Conservation (phyloP, 1,140 invertebrate genomes). For the Monomorium pharaonis region DNA sequence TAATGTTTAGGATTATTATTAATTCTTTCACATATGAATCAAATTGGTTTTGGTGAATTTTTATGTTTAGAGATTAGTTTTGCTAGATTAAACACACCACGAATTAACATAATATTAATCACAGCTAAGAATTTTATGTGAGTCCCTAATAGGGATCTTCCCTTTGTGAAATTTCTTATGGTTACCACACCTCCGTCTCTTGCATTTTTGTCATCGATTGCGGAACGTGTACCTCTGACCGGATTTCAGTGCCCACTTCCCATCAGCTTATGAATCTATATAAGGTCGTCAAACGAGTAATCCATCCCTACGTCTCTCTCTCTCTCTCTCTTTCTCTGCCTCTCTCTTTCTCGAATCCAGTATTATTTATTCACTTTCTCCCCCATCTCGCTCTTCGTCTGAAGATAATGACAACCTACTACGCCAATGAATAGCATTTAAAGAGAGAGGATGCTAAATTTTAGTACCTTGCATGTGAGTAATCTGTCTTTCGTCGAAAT, state of each 20-base stretch:
- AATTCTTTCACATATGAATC: neutral
- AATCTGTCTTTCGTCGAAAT: conserved; percentile 40
- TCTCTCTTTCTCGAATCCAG: conserved; percentile 22
- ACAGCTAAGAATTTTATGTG: neutral
- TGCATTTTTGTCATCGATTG: conserved; percentile 62
- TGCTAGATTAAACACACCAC: neutral
- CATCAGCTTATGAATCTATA: conserved; percentile 77
- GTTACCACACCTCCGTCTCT: conserved; percentile 62
- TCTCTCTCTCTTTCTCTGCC: conserved; percentile 27
- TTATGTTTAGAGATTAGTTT: neutral
- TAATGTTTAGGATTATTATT: neutral
- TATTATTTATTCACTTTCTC: conserved; percentile 12
- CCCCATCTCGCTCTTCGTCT: conserved; percentile 6
- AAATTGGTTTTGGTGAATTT: neutral
- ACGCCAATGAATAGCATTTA: conserved; percentile 64
- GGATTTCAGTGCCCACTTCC: conserved; percentile 67
- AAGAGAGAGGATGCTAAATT: conserved; percentile 58
- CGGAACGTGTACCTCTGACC: conserved; percentile 54
- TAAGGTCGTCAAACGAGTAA: conserved; percentile 80
- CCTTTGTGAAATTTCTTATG: neutral
- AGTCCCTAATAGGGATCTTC: neutral
- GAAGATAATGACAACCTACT: conserved; percentile 61
- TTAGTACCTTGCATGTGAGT: conserved; percentile 49
- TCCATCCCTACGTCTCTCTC: conserved; percentile 67
- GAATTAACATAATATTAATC: conserved; percentile 22